These are phyloP conservation scores for Heteromyza rotundicornis DNA, from an alignment of 2,888 invertebrate genomes.

Conservation along the genomic window DNA sequence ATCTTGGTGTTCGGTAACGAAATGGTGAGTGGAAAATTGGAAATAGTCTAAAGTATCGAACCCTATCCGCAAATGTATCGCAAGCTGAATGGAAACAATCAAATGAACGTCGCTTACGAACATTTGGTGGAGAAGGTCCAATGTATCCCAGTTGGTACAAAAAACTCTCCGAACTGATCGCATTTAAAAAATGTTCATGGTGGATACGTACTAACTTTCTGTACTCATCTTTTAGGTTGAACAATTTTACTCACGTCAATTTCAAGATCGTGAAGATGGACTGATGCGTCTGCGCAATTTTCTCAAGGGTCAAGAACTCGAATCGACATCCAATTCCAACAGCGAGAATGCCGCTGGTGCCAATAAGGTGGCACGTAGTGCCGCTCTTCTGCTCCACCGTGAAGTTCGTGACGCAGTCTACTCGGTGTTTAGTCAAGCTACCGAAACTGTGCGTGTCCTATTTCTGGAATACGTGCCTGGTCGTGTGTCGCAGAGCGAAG, in stretches of 20 bases:
- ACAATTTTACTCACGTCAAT: conserved; percentile 89
- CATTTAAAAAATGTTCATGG: neutral
- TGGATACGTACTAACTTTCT: neutral
- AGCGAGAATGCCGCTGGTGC: conserved; percentile 51
- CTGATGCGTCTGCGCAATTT: conserved; percentile 69
- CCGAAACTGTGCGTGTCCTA: conserved; percentile 79
- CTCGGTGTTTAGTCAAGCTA: conserved; percentile 84
- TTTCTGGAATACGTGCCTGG: conserved; percentile 85
- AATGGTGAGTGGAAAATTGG: conserved; percentile 72
- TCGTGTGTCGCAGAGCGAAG: conserved; percentile 83
- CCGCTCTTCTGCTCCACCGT: conserved; percentile 79
- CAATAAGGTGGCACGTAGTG: conserved; percentile 83
- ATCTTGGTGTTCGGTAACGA: conserved; percentile 91
- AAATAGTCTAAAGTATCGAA: too few relatives aligned
- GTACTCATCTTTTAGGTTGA: conserved; percentile 70
- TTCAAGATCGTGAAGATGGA: conserved; percentile 88
- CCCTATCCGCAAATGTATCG: too few relatives aligned
- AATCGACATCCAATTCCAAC: conserved; percentile 54
- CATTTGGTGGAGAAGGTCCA: too few relatives aligned
- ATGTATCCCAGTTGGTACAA: too few relatives aligned
- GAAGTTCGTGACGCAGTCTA: conserved; percentile 87
- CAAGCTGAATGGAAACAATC: too few relatives aligned
- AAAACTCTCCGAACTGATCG: too few relatives aligned
- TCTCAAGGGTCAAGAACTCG: conserved; percentile 53
- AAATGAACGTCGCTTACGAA: too few relatives aligned